Conservation (phyloP, 2,888 invertebrate genomes). For the Drosophila neotestacea region DNA sequence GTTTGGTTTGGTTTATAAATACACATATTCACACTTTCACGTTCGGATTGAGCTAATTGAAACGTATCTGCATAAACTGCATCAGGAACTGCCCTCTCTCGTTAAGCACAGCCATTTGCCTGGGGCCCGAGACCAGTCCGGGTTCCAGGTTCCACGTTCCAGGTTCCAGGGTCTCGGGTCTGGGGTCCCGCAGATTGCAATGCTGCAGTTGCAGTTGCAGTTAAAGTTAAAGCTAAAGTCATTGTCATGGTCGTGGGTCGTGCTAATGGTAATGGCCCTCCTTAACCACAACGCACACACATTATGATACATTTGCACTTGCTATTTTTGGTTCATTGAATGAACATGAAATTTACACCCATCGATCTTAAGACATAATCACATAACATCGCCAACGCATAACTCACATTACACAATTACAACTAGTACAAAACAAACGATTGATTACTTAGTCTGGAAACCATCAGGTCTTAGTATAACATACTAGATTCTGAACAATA, state of each 20-base stretch:
- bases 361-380: constrained; percentile 14
- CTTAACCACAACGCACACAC: constrained; percentile 39
- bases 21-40: constrained; percentile 78
- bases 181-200: constrained; percentile 27
- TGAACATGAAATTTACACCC: constrained; percentile 12
- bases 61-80: constrained; percentile 77
- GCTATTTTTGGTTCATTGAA: constrained; percentile 54
- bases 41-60: constrained; percentile 79
- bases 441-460: constrained; percentile 1
- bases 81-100: constrained; percentile 64
- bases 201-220: constrained; percentile 40
- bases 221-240: constrained; percentile 53
- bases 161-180: background rate
- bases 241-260: constrained; percentile 76
- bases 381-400: constrained; percentile 1
- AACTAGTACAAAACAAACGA: constrained; percentile 5
- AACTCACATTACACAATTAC: background rate
- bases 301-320: constrained; percentile 39
- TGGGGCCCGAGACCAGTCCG: constrained; percentile 23
- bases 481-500: background rate
- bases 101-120: constrained; percentile 43
- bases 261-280: constrained; percentile 54
- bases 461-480: background rate
- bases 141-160: constrained; percentile 3
- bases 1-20: constrained; percentile 57